These are phyloP conservation scores for Akabosia matsudoensis DNA, from an alignment of 1,140 invertebrate species.

Conservation along the genomic window DNA sequence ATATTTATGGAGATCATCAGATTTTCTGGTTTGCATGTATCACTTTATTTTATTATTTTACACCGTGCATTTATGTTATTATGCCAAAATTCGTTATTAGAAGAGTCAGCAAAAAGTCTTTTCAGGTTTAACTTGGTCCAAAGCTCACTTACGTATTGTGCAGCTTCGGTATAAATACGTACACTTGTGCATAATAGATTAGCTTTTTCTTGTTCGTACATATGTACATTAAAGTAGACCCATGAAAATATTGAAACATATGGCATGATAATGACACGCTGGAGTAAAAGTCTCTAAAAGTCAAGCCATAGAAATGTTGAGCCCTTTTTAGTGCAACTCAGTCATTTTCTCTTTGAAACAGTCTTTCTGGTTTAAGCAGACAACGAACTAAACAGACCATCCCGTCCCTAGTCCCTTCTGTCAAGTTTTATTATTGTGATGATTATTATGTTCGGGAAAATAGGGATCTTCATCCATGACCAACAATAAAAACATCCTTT, in stretches of 20 bases:
- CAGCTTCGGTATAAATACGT: no score
- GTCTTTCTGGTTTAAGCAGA: not conserved
- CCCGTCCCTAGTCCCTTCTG: not conserved
- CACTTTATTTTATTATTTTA: not conserved
- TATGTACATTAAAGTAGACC: constrained; percentile 8
- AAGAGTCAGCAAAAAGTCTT: not conserved
- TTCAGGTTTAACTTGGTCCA: not conserved
- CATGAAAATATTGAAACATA: constrained; percentile 23
- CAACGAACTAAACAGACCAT: not conserved
- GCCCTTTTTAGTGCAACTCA: not conserved
- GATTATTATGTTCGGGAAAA: constrained; percentile 13
- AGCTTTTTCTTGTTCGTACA: constrained; percentile 4
- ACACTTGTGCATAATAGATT: no score
- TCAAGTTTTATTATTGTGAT: constrained; percentile 11
- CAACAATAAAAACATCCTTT: not conserved
- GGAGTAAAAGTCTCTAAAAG: constrained; percentile 19
- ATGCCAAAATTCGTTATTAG: not conserved
- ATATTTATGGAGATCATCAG: constrained; percentile 8
- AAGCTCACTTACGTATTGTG: no score
- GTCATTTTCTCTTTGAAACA: not conserved
- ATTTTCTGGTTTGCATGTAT: constrained; percentile 17
- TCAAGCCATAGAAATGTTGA: constrained; percentile 18
- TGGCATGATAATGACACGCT: constrained; percentile 20
- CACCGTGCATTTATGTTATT: not conserved
- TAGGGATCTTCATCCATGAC: not conserved